phyloP scores from a whole-genome alignment of 2,113 vertebrate species.

The Podocnemis expansa region DNA sequence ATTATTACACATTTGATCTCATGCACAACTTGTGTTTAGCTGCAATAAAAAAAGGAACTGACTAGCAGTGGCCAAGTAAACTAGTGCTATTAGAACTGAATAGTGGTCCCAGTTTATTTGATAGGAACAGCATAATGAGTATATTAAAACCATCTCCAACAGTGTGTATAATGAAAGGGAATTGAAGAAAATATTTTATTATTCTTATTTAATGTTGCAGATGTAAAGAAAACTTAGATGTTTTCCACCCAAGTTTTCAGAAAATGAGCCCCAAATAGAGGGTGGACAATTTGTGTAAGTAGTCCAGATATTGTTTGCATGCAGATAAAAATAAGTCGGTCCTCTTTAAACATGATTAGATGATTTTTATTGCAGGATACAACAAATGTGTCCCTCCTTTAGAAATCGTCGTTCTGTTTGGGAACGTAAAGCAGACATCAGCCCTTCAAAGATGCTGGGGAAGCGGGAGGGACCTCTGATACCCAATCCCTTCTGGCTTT shows the following conservation, averaged over 20 bases:
- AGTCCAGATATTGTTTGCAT: constrained; percentile 2
- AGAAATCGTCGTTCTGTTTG: not conserved
- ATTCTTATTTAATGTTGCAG: not conserved
- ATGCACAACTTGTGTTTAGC: not conserved
- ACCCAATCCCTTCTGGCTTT: too few relatives aligned
- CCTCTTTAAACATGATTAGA: not conserved
- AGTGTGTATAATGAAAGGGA: not conserved
- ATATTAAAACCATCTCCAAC: not conserved
- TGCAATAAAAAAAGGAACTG: not conserved
- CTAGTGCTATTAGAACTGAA: not conserved
- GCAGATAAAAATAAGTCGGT: constrained; percentile 10
- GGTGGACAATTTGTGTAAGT: not conserved
- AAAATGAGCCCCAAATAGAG: constrained; percentile 10
- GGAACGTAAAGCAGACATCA: not conserved
- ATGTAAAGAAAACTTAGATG: constrained; percentile 7
- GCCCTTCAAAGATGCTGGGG: not conserved
- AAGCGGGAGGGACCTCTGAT: too few relatives aligned
- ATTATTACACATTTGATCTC: not conserved
- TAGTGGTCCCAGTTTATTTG: not conserved
- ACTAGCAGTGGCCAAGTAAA: not conserved
- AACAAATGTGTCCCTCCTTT: not conserved
- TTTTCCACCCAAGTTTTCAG: not conserved
- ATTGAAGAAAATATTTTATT: not conserved
- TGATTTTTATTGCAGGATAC: not conserved
- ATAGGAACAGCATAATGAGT: too few relatives aligned